Base-by-base conservation (phyloP, 2,888 invertebrate species). In the Cybosia mesomella region DNA sequence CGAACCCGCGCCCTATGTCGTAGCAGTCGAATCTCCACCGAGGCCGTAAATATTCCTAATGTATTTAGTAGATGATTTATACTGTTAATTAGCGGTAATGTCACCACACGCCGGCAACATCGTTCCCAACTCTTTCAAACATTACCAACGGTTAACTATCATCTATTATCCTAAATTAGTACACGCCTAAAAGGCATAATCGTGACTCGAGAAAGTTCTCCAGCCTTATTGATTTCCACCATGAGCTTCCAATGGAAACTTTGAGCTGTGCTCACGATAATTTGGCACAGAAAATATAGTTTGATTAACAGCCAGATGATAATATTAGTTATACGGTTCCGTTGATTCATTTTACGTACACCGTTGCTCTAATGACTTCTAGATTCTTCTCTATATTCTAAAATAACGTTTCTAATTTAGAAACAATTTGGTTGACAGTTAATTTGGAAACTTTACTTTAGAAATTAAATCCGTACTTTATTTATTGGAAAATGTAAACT, bases 111-210 rank as follows among this genome's bases (percentile, higher is more conserved):
- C 39, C 18, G 11, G 53, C 24, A 60, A 57, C 57, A 68, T 58
- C 65, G 32, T 18, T 63, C 54, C 69, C 66, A 67, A 13, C 58
- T 58, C 64, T 76, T 82, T 80, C 75, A 73, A 71, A 71, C 64
- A 71, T 72, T 54, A 60, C 69, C 65, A 72, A 64, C 67, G 73
- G 77, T 79, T 83, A 86, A 77, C 80, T 71, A 70, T 76, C 58
- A 10, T 69, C 64, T 75, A 84, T 85, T 87, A 85, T 73, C 79
- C 78, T 76, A 77, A 82, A 83, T 83, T 74, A 72, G 66, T 74
- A 65, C 68, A 67, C 72, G 76, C 72, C 61, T 71, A 71, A 78
- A 80, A 77, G 76, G 71, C 73, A 73, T 81, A 85, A 83, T 83
- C 69, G 79, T 70, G 67, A 77, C 71, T 67, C 62, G 58, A 62